Base-by-base conservation (phyloP, 2,888 invertebrate genomes). In the Thera britannica region DNA sequence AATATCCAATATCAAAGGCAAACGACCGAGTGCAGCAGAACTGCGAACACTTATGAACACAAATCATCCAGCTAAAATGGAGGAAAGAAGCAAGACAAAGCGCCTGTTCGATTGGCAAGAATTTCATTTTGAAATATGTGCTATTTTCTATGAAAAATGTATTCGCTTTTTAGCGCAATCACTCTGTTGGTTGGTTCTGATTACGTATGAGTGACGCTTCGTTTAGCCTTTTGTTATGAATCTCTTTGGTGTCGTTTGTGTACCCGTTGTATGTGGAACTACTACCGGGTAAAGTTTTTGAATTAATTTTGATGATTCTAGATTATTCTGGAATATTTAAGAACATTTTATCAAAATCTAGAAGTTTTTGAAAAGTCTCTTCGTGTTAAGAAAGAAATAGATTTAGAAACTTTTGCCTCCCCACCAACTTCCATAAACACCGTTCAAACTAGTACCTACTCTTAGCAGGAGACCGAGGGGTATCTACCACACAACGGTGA, bases 111-210 rank as follows among this genome's bases (percentile, higher is more conserved):
- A 89, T 87, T 86, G 86, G 87, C 87, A 87, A 83, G 85, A 88
- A 87, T 85, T 90, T 89, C 82, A 86, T 86, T 83, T 82, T 86
- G 84, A 90, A 88, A 89, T 88, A 90, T 87, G 85, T 84, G 86
- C 86, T 88, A 89, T 90, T 88, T 88, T 83, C 83, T 79, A 83
- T 85, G 88, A 88, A 84, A 86, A 84, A 89, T 87, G 84, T 83
- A 83, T 86, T 86, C 80, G 79, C 75, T 79, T 83, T 86, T 85
- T 83, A 86, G 83, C 83, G 82, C 83, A 82, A 88, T 86, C 83
- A 84, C 80, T 83, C 81, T 76, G 62, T 75, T 75, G 75, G 67
- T 76, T 78, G 72, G 72, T 76, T 78, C 70, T 68, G 73, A 66
- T 23, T 75, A 73, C 68, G 54, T 48, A 36, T 65, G 56, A 67